These are phyloP conservation scores for Papilio xuthus DNA, from an alignment of 1,140 invertebrate genomes.

Conservation along the genomic window DNA sequence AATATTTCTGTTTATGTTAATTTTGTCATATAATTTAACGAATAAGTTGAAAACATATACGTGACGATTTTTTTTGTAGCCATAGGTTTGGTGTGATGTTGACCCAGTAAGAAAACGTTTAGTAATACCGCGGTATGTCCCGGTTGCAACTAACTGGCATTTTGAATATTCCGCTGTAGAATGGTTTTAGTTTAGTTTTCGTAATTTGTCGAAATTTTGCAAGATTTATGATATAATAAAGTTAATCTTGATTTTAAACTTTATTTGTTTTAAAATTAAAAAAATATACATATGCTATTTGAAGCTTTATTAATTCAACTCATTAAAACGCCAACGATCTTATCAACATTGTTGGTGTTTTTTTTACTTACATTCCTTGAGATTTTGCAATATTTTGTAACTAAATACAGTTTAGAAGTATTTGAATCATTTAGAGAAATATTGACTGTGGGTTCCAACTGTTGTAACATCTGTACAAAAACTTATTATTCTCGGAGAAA, in stretches of 20 bases:
- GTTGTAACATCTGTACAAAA: too few species aligned
- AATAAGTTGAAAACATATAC: constrained; percentile 47
- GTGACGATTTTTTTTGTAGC: constrained; percentile 47
- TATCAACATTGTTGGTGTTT: not conserved
- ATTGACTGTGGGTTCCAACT: not conserved
- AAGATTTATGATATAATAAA: not conserved
- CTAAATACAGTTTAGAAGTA: not conserved
- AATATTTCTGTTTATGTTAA: constrained; percentile 17
- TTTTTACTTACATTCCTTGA: constrained; percentile 1
- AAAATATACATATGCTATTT: not conserved
- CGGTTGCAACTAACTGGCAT: constrained; percentile 49
- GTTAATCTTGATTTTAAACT: not conserved
- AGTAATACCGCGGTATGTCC: constrained; percentile 62
- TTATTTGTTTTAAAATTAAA: not conserved
- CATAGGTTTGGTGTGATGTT: constrained; percentile 63
- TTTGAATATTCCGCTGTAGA: constrained; percentile 46
- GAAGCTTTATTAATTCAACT: not conserved
- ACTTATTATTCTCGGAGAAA: too few species aligned
- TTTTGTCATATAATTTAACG: constrained; percentile 46
- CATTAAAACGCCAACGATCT: constrained; percentile 8
- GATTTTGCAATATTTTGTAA: constrained; percentile 18
- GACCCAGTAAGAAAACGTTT: constrained; percentile 58
- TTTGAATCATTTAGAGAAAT: not conserved
- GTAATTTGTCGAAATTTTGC: constrained; percentile 14
- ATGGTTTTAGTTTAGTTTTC: constrained; percentile 11